These are phyloP conservation scores for Eonycteris spelaea DNA, from an alignment of 2,113 vertebrate genomes.

Conservation along the genomic window DNA sequence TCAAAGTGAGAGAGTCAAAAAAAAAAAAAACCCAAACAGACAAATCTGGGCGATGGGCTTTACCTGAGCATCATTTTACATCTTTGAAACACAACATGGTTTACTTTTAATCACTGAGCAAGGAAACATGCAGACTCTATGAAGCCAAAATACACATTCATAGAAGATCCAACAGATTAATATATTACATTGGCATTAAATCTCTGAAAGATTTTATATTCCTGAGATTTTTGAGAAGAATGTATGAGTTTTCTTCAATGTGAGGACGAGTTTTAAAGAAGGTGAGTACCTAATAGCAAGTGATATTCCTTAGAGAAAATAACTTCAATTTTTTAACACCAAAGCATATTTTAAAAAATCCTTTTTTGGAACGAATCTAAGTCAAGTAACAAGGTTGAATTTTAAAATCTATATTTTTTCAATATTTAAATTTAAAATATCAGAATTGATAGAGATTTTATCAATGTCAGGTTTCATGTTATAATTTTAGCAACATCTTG, in stretches of 20 bases:
- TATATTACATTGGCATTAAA: not conserved
- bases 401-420: constrained; percentile 18
- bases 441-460: constrained; percentile 8
- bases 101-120: not conserved
- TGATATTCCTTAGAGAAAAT: not conserved
- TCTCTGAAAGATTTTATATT: not conserved
- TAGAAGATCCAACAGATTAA: not conserved
- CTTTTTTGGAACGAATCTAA: not conserved
- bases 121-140: not conserved
- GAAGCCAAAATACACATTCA: not conserved
- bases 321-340: not conserved
- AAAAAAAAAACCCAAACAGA: not conserved
- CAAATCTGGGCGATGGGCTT: not conserved
- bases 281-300: not conserved
- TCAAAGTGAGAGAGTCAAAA: constrained; percentile 47
- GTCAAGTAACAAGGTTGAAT: not conserved
- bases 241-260: not conserved
- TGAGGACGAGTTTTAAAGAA: not conserved
- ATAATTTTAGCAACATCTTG: constrained; percentile 43
- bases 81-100: not conserved
- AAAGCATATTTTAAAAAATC: not conserved
- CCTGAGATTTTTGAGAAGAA: not conserved
- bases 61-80: not conserved
- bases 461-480: constrained; percentile 3
- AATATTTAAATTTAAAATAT: constrained; percentile 24